phyloP scores from a whole-genome alignment of 1,140 invertebrate species.

The Cherax destructor region DNA sequence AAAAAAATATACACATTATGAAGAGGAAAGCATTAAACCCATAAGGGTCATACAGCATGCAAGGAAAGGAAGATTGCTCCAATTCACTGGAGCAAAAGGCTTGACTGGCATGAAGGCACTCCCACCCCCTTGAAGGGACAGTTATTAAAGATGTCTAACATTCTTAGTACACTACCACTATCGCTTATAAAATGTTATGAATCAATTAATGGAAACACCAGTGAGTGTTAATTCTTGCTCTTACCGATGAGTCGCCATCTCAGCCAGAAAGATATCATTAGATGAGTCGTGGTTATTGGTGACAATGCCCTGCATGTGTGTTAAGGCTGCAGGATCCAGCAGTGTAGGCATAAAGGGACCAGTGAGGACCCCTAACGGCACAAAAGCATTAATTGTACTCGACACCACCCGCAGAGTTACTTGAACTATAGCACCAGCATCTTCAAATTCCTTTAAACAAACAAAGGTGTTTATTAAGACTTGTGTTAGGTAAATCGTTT shows the following conservation, averaged over 20 bases:
- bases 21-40: too few relatives aligned
- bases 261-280: slow-evolving; percentile 60
- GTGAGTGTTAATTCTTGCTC: neutral
- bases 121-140: too few relatives aligned
- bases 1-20: too few relatives aligned
- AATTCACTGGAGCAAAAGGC: too few relatives aligned
- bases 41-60: too few relatives aligned
- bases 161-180: neutral
- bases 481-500: too few relatives aligned
- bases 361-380: slow-evolving; percentile 54
- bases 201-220: neutral
- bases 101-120: too few relatives aligned
- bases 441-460: slow-evolving; percentile 45
- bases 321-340: slow-evolving; percentile 36
- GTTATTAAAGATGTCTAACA: neutral
- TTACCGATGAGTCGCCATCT: slow-evolving; percentile 63
- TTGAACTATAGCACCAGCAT: slow-evolving; percentile 49
- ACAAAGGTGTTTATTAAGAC: neutral
- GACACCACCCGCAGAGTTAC: slow-evolving; percentile 44
- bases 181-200: neutral
- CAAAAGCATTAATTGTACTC: slow-evolving; percentile 14
- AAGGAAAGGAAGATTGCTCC: too few relatives aligned
- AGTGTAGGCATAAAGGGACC: slow-evolving; percentile 57
- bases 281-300: slow-evolving; percentile 13
- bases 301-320: slow-evolving; percentile 45